Base-by-base conservation (phyloP, 64 coral and sea anemone species). In the Porites lutea region DNA sequence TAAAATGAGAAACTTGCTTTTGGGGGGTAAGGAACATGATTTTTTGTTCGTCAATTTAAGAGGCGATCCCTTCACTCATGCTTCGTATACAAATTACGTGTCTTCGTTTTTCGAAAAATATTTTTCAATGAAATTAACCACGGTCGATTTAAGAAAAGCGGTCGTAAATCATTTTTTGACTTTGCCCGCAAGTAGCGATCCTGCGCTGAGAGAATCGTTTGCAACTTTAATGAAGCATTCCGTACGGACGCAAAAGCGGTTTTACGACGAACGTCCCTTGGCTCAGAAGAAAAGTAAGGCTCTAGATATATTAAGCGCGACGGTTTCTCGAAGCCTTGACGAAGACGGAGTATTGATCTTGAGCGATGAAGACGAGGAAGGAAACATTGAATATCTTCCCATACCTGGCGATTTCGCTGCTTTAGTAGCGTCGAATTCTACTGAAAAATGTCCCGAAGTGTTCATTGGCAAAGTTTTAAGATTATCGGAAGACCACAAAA, bases 251-350 rank as follows among this genome's bases (percentile, higher is more conserved):
- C 83, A 87, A 19, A 49, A 71, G 13, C 83, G 66, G 12, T 87
- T 22, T 57, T 87, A 87, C 23, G 83, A 87, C 55, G 52, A 87
- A 55, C 48, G 66, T 3, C 65, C 67, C 2, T 47, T 82, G 23
- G 79, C 79, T 46, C 21, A 82, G 79, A 82, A 82, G 13, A 82
- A 82, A 82, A 64, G 47, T 14, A 59, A 13, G 27, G 79, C 79
- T 2, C 14, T 82, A 9, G 44, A 82, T 43, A 16, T 82, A 10
- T 47, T 82, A 45, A 48, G 57, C 12, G 47, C 57, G 12, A 63
- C 16, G 63, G 79, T 59, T 8, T 47, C 11, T 19, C 13, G 79
- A 12, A 18, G 51, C 52, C 13, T 82, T 8, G 58, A 47, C 14
- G 79, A 47, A 37, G 58, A 65, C 23, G 59, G 18, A 45, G 57